These are phyloP conservation scores for Colistium nudipinnis DNA, from an alignment of 2,113 vertebrate species.

Conservation along the genomic window DNA sequence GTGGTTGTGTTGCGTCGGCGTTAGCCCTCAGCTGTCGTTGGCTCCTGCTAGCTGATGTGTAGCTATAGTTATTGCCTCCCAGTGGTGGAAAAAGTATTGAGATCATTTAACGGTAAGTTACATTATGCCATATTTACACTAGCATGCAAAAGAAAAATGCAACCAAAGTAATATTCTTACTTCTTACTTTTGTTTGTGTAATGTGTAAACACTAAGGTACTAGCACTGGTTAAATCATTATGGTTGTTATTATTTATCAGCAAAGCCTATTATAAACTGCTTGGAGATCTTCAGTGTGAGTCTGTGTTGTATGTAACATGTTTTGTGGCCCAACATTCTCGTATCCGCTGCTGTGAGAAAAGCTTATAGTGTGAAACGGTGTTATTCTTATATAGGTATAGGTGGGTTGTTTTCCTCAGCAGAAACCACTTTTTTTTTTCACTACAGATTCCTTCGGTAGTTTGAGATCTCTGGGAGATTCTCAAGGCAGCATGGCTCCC, in stretches of 20 bases:
- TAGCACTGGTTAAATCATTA: neutral
- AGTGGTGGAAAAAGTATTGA: slow-evolving; percentile 78
- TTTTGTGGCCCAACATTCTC: too few species aligned
- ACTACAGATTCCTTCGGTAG: slow-evolving; percentile 60
- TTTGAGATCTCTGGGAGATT: slow-evolving; percentile 53
- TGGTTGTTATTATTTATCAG: neutral
- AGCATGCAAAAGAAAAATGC: neutral
- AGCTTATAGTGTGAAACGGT: too few species aligned
- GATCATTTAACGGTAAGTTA: slow-evolving; percentile 75
- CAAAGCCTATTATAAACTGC: neutral
- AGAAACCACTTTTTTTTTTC: neutral
- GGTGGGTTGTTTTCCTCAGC: neutral
- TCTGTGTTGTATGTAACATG: too few species aligned
- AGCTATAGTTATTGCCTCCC: slow-evolving; percentile 77
- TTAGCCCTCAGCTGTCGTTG: slow-evolving; percentile 63
- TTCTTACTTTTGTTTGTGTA: neutral
- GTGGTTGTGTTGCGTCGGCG: slow-evolving; percentile 61
- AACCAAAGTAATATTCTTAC: neutral
- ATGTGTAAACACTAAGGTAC: neutral
- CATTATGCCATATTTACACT: neutral
- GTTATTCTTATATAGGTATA: too few species aligned
- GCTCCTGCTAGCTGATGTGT: slow-evolving; percentile 73
- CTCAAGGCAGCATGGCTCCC: slow-evolving; percentile 89
- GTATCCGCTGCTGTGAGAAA: too few species aligned
- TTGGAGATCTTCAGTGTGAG: neutral